These are phyloP conservation scores for Pyrochroa serraticornis DNA, from an alignment of 2,888 invertebrate genomes.

Conservation along the genomic window DNA sequence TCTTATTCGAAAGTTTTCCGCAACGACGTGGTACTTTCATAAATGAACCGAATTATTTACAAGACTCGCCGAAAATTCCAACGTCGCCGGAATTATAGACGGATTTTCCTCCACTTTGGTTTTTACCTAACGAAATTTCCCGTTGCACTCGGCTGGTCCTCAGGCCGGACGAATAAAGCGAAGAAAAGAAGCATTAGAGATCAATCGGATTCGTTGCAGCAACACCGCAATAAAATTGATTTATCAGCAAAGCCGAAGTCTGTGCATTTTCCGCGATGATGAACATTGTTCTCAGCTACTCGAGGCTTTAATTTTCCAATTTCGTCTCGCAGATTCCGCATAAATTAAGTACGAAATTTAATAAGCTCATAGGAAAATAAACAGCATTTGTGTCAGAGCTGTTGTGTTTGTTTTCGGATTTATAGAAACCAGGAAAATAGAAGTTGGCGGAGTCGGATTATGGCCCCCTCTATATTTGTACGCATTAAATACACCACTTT, in stretches of 20 bases:
- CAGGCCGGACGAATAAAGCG: constrained; percentile 4
- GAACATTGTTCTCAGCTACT: constrained; percentile 45
- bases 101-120: constrained; percentile 1
- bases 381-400: constrained; percentile 42
- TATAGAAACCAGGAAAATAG: constrained; percentile 33
- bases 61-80: background rate
- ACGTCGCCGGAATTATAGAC: too few species aligned
- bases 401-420: constrained; percentile 39
- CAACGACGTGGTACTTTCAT: background rate
- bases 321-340: constrained; percentile 47
- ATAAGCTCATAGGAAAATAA: constrained; percentile 51
- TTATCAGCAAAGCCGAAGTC: constrained; percentile 36
- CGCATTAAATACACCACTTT: constrained; percentile 26
- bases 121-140: constrained; percentile 8
- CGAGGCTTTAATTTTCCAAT: constrained; percentile 48
- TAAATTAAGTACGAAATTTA: constrained; percentile 51
- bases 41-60: constrained; percentile 12
- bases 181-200: constrained; percentile 12
- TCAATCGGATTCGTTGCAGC: constrained; percentile 37
- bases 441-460: constrained; percentile 22
- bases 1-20: constrained; percentile 23
- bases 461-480: constrained; percentile 19
- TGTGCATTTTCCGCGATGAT: constrained; percentile 47
- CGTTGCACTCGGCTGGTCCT: background rate
- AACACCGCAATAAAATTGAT: constrained; percentile 44